A percentile compares a stretch with the other conserved stretches of the same genome.
Conservation (phyloP, 1,140 invertebrate species). For the Pseudomyrmex sp. region DNA sequence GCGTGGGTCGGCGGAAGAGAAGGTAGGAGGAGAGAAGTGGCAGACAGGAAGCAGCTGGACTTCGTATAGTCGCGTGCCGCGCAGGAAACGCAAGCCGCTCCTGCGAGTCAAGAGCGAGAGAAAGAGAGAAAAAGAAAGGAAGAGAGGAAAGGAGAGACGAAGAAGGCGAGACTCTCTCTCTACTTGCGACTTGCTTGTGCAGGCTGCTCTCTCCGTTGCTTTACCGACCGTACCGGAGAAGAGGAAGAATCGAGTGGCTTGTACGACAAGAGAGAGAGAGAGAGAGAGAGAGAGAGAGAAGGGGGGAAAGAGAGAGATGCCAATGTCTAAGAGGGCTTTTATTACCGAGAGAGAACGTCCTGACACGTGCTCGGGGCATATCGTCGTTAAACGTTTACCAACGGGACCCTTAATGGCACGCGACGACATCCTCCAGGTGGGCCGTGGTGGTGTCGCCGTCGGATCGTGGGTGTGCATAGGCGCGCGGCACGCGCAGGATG, state of each 20-base stretch:
- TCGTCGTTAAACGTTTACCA: slow-evolving; percentile 74
- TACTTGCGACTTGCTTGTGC: slow-evolving; percentile 29
- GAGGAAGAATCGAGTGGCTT: slow-evolving; percentile 64
- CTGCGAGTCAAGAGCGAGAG: slow-evolving; percentile 26
- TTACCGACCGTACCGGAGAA: slow-evolving; percentile 42
- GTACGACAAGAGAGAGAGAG: slow-evolving; percentile 21
- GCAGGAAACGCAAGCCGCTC: slow-evolving; percentile 67
- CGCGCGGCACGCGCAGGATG: slow-evolving; percentile 25
- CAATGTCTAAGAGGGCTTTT: slow-evolving; percentile 66
- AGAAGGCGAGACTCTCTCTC: slow-evolving; percentile 1
- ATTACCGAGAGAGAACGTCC: slow-evolving; percentile 64
- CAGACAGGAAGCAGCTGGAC: slow-evolving; percentile 75
- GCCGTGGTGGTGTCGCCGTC: slow-evolving; percentile 6
- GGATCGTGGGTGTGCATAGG: slow-evolving; percentile 57
- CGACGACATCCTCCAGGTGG: slow-evolving; percentile 74
- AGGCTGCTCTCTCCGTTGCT: slow-evolving; percentile 43
- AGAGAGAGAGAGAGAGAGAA: slow-evolving; percentile 39
- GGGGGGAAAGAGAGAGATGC: slow-evolving; percentile 7
- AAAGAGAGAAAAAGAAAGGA: background rate
- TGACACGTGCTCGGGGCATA: slow-evolving; percentile 69
- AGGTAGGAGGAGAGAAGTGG: slow-evolving; percentile 40
- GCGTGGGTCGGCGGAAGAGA: slow-evolving; percentile 56
- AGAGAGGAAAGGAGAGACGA: background rate
- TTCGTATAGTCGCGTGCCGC: slow-evolving; percentile 70
- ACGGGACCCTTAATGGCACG: slow-evolving; percentile 73